Conservation (phyloP, 2,113 vertebrate genomes). For the Struthidea cinerea region DNA sequence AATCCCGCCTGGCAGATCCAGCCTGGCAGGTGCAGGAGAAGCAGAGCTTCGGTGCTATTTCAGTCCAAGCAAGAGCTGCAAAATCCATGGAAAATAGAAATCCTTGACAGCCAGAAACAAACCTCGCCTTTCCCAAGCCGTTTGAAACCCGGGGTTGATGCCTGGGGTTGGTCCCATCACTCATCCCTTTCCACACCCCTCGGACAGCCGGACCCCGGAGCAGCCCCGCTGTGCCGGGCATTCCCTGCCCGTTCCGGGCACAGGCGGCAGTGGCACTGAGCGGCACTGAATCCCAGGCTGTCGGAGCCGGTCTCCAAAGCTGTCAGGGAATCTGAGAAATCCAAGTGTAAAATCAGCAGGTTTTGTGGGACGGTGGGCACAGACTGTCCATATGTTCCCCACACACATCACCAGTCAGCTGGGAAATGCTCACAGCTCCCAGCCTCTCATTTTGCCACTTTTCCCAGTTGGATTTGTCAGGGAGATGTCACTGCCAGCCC, state of each 20-base stretch:
- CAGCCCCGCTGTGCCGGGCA: not conserved
- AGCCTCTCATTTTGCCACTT: conserved; percentile 40
- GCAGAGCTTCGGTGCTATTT: conserved; percentile 27
- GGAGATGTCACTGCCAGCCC: conserved; percentile 50
- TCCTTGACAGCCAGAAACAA: not conserved
- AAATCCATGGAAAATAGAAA: conserved; percentile 12
- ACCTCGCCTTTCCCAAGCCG: not conserved
- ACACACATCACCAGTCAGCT: conserved; percentile 62
- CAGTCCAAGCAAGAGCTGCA: conserved; percentile 1
- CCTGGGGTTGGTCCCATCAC: not conserved
- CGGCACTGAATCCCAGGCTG: not conserved
- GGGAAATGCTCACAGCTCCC: conserved; percentile 35
- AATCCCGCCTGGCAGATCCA: not conserved
- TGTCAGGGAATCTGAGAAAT: conserved; percentile 59
- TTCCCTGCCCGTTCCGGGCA: not conserved
- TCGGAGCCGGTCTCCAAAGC: not conserved
- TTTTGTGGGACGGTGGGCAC: conserved; percentile 50
- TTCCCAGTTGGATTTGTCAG: conserved; percentile 58
- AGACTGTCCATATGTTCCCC: conserved; percentile 60
- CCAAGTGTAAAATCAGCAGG: conserved; percentile 57
- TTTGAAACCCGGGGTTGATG: not conserved
- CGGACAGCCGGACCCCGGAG: rapidly evolving
- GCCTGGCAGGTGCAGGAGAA: not conserved
- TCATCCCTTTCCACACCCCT: not conserved
- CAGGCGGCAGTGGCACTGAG: not conserved